Conservation (phyloP, 2,797 vertebrate species). For the Lacerta agilis region DNA sequence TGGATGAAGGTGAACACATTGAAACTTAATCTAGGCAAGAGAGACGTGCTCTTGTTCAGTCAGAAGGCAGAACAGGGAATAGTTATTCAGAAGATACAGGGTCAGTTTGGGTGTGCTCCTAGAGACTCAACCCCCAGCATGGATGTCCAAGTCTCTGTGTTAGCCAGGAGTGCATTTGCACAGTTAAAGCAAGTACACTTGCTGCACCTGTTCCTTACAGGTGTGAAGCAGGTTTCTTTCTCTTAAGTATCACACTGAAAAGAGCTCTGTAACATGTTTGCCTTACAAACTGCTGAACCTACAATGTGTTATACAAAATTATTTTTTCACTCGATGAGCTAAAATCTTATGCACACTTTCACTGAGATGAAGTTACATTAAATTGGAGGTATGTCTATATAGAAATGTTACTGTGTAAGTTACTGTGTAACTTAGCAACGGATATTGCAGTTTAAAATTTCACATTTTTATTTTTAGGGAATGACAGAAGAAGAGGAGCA, state of each 20-base stretch:
- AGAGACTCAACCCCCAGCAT: too few species aligned
- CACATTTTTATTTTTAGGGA: conserved; percentile 78
- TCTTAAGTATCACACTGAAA: neutral
- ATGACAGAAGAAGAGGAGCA: conserved; percentile 92
- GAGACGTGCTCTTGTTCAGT: too few species aligned
- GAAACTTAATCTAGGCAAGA: too few species aligned
- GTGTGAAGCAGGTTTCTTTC: neutral
- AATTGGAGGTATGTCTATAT: neutral
- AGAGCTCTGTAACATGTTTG: neutral
- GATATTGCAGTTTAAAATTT: neutral
- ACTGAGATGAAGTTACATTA: neutral
- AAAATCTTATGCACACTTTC: neutral
- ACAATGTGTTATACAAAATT: neutral
- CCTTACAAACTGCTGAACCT: neutral
- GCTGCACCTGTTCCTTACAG: too few species aligned
- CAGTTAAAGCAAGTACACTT: too few species aligned
- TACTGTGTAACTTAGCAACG: neutral
- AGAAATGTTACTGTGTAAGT: too few species aligned
- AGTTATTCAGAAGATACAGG: too few species aligned
- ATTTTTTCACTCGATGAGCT: neutral
- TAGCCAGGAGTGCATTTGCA: too few species aligned
- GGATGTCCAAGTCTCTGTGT: too few species aligned
- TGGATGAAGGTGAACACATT: too few species aligned
- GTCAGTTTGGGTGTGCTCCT: too few species aligned
- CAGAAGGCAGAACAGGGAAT: too few species aligned